Conservation (phyloP, 1,140 invertebrate genomes). For the Galleria mellonella region DNA sequence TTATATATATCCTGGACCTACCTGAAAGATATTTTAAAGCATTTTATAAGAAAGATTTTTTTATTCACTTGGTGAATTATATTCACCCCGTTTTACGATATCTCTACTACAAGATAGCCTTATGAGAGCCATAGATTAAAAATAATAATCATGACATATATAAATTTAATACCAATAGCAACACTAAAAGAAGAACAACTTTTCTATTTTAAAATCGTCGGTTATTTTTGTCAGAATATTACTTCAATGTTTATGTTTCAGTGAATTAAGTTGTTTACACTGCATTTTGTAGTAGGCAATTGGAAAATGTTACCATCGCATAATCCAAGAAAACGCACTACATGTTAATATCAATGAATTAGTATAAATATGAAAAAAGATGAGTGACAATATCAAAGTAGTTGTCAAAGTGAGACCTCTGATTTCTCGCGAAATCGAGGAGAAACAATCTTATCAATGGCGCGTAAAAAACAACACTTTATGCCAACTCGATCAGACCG, state of each 20-base stretch:
- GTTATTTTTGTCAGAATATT: constrained; percentile 35
- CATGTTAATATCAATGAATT: neutral
- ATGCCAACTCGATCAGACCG: constrained; percentile 73
- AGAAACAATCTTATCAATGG: constrained; percentile 78
- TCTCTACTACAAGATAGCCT: too few species aligned
- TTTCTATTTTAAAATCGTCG: constrained; percentile 32
- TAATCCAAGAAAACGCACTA: neutral
- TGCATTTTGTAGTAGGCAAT: neutral
- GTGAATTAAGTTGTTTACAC: neutral
- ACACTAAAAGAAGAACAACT: neutral
- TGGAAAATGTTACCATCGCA: constrained; percentile 7
- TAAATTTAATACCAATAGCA: too few species aligned
- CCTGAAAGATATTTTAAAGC: too few species aligned
- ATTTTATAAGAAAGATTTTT: too few species aligned
- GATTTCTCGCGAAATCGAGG: constrained; percentile 78
- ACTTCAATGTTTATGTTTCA: constrained; percentile 4
- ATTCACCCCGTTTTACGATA: too few species aligned
- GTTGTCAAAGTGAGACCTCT: constrained; percentile 84
- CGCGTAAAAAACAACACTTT: constrained; percentile 76
- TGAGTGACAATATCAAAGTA: constrained; percentile 81
- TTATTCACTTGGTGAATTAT: too few species aligned
- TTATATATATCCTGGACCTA: too few species aligned
- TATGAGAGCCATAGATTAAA: too few species aligned
- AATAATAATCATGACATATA: too few species aligned
- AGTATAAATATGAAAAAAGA: constrained; percentile 22